Percentiles rank a stretch among this genome's conserved stretches.
Evolutionary conservation across 2,113 vertebrate genomes (phyloP).

Genomic region (Grammomys dolichurus): DNA sequence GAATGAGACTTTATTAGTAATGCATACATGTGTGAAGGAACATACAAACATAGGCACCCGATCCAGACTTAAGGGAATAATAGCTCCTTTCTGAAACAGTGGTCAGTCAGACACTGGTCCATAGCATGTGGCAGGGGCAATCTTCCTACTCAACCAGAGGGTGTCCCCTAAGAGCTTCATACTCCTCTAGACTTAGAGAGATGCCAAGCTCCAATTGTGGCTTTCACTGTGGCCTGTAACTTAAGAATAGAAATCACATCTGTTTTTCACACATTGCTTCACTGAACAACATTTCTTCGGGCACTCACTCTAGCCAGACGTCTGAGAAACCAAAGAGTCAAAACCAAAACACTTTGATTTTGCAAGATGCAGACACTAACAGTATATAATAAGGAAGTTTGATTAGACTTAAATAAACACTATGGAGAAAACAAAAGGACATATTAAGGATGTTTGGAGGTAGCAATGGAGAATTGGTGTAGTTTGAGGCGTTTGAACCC

Average conservation of each 20-base stretch:
- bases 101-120: neutral
- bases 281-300: neutral
- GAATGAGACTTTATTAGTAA: neutral
- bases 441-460: neutral
- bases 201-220: neutral
- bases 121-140: no score
- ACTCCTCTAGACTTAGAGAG: neutral
- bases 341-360: neutral
- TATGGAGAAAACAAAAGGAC: neutral
- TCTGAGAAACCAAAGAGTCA: conserved; percentile 49
- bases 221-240: neutral
- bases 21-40: neutral
- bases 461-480: neutral
- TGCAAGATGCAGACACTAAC: neutral
- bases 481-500: neutral
- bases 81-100: neutral
- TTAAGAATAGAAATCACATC: neutral
- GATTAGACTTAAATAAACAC: neutral
- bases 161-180: accelerated
- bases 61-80: neutral
- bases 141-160: neutral
- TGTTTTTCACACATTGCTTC: conserved; percentile 51
- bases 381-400: neutral
- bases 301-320: conserved; percentile 23
- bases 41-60: neutral